Conservation (phyloP, 2,113 vertebrate genomes). For the Trematocara nigrifrons region DNA sequence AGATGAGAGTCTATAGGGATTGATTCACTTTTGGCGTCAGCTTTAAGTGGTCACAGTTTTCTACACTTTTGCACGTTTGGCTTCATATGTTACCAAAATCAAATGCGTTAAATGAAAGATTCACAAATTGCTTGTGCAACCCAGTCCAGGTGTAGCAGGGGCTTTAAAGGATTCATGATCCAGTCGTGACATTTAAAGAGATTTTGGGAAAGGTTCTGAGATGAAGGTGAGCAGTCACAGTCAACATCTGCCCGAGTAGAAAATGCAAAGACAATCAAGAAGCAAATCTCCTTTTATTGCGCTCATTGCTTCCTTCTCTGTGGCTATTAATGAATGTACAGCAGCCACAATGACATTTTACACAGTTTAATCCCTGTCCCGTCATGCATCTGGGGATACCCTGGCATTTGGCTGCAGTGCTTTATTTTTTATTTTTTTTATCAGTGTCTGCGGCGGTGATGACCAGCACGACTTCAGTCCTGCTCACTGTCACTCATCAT, state of each 20-base stretch:
- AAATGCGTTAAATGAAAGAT: background rate
- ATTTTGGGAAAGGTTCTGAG: slow-evolving; percentile 65
- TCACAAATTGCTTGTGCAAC: background rate
- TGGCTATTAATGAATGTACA: slow-evolving; percentile 78
- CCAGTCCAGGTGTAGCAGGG: background rate
- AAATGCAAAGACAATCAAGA: slow-evolving; percentile 74
- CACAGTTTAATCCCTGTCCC: slow-evolving; percentile 76
- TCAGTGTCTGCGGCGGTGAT: slow-evolving; percentile 74
- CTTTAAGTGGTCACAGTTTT: background rate
- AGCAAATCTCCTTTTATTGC: slow-evolving; percentile 79
- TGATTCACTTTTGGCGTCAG: background rate
- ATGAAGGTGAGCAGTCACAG: slow-evolving; percentile 69
- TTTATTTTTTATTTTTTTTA: slow-evolving; percentile 41
- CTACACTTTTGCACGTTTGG: background rate
- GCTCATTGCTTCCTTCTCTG: slow-evolving; percentile 67
- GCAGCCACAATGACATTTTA: slow-evolving; percentile 77
- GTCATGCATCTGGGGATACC: slow-evolving; percentile 79
- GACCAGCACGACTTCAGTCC: slow-evolving; percentile 82
- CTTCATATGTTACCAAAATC: background rate
- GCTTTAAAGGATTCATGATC: background rate
- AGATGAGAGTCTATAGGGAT: background rate
- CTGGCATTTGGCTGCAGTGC: slow-evolving; percentile 80
- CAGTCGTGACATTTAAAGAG: background rate
- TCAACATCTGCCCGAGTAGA: slow-evolving; percentile 78
- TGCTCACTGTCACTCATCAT: slow-evolving; percentile 85